phyloP scores from a whole-genome alignment of 2,797 vertebrate genomes.

The Leuciscus waleckii region DNA sequence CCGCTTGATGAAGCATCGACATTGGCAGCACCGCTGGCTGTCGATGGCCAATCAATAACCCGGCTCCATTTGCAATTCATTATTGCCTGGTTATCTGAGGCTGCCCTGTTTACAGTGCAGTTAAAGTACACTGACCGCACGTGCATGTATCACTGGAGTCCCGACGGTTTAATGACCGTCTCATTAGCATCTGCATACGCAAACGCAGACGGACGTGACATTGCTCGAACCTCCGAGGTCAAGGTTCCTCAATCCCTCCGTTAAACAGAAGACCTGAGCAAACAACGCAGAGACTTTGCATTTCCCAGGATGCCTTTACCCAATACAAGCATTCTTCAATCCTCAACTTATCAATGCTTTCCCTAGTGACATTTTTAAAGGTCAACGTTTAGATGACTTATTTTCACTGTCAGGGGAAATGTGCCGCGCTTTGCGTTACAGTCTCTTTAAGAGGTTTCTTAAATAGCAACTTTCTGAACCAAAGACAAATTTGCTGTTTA shows the following conservation, averaged over 20 bases:
- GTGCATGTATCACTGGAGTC: constrained; percentile 38
- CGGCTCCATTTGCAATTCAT: constrained; percentile 86
- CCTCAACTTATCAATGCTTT: constrained; percentile 51
- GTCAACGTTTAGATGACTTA: constrained; percentile 82
- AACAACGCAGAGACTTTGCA: constrained; percentile 48
- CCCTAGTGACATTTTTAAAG: constrained; percentile 79
- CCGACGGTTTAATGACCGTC: constrained; percentile 33
- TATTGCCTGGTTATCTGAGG: constrained; percentile 82
- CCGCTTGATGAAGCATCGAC: constrained; percentile 83
- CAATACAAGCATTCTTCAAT: constrained; percentile 28
- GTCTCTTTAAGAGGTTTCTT: constrained; percentile 14
- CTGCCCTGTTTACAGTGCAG: constrained; percentile 79
- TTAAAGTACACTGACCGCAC: constrained; percentile 68
- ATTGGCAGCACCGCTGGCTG: constrained; percentile 72
- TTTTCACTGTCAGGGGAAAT: constrained; percentile 73
- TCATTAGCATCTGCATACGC: constrained; percentile 51
- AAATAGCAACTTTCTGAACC: not conserved
- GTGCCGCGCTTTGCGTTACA: constrained; percentile 33
- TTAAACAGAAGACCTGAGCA: constrained; percentile 46
- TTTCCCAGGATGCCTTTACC: constrained; percentile 33
- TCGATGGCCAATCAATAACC: constrained; percentile 84
- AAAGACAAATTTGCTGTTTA: not conserved
- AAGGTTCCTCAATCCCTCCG: constrained; percentile 67
- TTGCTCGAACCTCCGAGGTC: constrained; percentile 61
- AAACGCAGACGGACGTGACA: constrained; percentile 56